Evolutionary conservation across 2,113 vertebrate genomes (phyloP).

Genomic region (Setophaga kirtlandii): DNA sequence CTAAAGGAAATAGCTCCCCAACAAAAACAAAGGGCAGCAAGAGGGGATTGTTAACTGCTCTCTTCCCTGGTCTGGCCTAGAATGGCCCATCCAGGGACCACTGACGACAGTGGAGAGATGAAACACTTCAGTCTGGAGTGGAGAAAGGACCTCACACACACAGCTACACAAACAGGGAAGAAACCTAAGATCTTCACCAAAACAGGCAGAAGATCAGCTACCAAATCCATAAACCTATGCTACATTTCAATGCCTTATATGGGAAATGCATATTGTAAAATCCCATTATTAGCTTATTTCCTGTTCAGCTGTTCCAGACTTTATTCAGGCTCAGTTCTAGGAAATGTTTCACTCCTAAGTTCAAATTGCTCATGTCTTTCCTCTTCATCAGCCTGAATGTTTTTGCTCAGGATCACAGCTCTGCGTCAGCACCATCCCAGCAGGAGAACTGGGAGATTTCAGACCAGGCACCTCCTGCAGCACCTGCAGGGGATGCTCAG

Average conservation of each 20-base stretch:
- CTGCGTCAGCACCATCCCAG: not conserved
- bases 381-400: not conserved
- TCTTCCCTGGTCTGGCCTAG: not conserved
- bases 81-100: not conserved
- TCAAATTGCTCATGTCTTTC: conserved; percentile 51
- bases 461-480: not conserved
- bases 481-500: not conserved
- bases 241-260: conserved; percentile 47
- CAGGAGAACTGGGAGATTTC: not conserved
- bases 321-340: conserved; percentile 53
- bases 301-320: conserved; percentile 55
- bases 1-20: conserved; percentile 36
- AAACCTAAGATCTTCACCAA: not conserved
- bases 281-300: conserved; percentile 56
- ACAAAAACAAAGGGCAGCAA: conserved; percentile 32
- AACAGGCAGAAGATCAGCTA: conserved; percentile 27
- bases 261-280: conserved; percentile 44
- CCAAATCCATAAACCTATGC: not conserved
- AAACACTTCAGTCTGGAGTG: not conserved
- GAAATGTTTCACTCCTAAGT: conserved; percentile 61
- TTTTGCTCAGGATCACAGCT: not conserved
- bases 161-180: not conserved
- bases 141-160: not conserved
- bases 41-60: not conserved
- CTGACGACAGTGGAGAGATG: accelerated